Conservation (phyloP, 2,797 vertebrate species). For the Acanthopagrus latus region DNA sequence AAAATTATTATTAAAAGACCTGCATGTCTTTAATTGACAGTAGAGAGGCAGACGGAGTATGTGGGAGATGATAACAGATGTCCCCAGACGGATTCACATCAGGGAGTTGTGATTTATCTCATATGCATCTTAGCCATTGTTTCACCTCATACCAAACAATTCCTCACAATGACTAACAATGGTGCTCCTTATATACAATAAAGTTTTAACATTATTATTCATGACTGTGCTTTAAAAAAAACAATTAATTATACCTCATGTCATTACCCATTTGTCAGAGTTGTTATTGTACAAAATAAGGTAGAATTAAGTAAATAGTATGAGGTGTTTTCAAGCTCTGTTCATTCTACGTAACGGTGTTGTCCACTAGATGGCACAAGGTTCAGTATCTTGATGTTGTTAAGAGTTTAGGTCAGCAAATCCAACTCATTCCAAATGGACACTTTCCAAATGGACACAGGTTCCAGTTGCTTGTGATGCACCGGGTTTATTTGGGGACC, state of each 20-base stretch:
- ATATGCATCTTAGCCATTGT: not conserved
- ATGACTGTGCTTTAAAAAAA: not conserved
- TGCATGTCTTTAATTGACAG: not conserved
- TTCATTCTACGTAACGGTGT: not conserved
- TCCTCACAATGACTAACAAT: not conserved
- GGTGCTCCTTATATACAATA: not conserved
- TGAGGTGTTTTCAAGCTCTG: not conserved
- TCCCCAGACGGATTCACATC: not conserved
- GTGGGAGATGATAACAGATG: not conserved
- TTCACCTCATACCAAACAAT: not conserved
- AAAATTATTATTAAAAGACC: not conserved
- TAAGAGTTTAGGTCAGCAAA: not conserved
- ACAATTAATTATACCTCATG: not conserved
- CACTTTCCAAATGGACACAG: slow-evolving; percentile 36
- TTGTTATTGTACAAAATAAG: not conserved
- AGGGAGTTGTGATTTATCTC: not conserved
- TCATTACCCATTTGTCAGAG: not conserved
- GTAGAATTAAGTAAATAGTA: too few relatives aligned
- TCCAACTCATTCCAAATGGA: slow-evolving; percentile 17
- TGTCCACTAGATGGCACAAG: slow-evolving; percentile 26
- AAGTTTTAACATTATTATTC: not conserved
- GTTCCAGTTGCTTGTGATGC: slow-evolving; percentile 11
- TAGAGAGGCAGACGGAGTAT: not conserved
- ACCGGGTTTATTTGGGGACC: slow-evolving; percentile 45
- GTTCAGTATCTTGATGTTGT: not conserved